These are phyloP conservation scores for Premnoplex brunnescens DNA, from an alignment of 2,797 vertebrate species.

Conservation along the genomic window DNA sequence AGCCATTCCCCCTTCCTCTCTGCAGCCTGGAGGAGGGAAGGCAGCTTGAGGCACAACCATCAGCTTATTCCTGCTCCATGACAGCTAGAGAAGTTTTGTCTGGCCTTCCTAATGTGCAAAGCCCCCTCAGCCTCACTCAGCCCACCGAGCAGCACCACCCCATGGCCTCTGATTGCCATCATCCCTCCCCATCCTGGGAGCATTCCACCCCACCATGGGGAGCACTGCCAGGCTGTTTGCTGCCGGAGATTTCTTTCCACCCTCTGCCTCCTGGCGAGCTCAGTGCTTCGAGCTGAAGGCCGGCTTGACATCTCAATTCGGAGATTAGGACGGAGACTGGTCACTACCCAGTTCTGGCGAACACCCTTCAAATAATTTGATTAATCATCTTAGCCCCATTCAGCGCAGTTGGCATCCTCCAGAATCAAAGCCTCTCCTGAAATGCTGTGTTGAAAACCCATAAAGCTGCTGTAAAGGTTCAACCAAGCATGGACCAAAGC, in stretches of 20 bases:
- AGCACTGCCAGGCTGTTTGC: background rate
- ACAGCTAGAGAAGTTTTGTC: background rate
- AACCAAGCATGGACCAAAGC: conserved; percentile 55
- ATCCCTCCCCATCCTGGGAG: background rate
- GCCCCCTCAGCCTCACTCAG: background rate
- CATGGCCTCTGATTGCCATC: fast-evolving
- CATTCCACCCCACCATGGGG: background rate
- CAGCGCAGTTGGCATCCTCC: conserved; percentile 5
- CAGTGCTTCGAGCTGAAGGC: background rate
- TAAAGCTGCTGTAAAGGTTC: conserved; percentile 43
- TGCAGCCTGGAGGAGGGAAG: fast-evolving
- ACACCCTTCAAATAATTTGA: conserved; percentile 48
- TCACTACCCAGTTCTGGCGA: conserved; percentile 47
- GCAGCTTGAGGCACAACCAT: background rate
- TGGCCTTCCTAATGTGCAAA: background rate
- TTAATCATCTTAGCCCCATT: conserved; percentile 48
- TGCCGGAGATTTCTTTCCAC: background rate
- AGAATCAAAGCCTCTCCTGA: conserved; percentile 14
- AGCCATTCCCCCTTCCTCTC: background rate
- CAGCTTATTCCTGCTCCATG: background rate
- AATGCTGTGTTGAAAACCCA: background rate
- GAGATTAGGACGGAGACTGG: conserved; percentile 43
- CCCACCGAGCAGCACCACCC: background rate
- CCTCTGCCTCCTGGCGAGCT: conserved; percentile 5
- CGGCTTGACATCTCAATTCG: conserved; percentile 24